A percentile compares a stretch with the other conserved stretches of the same genome.
Conservation (phyloP, 2,797 vertebrate genomes). For the Chelonia mydas region DNA sequence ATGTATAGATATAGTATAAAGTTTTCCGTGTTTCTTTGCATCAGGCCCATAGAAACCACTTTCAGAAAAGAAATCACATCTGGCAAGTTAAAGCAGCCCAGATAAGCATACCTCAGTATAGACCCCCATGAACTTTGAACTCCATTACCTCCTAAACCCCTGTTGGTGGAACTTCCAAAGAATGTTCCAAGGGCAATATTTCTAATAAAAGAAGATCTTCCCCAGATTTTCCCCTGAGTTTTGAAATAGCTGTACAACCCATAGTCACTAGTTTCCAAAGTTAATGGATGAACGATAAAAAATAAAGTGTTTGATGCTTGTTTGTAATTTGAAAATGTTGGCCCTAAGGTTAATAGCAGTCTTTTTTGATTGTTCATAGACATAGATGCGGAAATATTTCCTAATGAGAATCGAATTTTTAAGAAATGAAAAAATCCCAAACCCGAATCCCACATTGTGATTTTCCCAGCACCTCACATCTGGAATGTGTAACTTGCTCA, state of each 20-base stretch:
- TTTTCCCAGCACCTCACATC: conserved; percentile 69
- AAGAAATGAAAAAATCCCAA: conserved; percentile 33
- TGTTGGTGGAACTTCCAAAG: conserved; percentile 54
- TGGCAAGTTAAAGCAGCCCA: conserved; percentile 59
- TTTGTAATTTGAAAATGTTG: conserved; percentile 56
- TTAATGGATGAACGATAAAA: conserved; percentile 43
- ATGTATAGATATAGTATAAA: neutral
- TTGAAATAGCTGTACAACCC: conserved; percentile 40
- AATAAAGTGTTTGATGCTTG: conserved; percentile 28
- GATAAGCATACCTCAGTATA: conserved; percentile 32
- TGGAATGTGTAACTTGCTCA: conserved; percentile 68
- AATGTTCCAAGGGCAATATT: conserved; percentile 20
- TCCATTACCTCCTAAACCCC: conserved; percentile 45
- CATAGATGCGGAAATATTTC: conserved; percentile 70
- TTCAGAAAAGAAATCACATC: conserved; percentile 66
- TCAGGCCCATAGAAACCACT: conserved; percentile 29
- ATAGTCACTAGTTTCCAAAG: conserved; percentile 41
- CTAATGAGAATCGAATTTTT: conserved; percentile 60
- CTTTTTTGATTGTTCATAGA: conserved; percentile 18
- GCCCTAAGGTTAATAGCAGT: neutral
- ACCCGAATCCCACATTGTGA: conserved; percentile 30
- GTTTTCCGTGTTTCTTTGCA: conserved; percentile 39
- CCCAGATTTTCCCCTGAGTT: conserved; percentile 22
- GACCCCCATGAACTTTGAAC: conserved; percentile 64
- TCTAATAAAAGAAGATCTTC: conserved; percentile 54